Evolutionary conservation across 2,797 vertebrate species (phyloP).

Genomic region (Alectoris magna): DNA sequence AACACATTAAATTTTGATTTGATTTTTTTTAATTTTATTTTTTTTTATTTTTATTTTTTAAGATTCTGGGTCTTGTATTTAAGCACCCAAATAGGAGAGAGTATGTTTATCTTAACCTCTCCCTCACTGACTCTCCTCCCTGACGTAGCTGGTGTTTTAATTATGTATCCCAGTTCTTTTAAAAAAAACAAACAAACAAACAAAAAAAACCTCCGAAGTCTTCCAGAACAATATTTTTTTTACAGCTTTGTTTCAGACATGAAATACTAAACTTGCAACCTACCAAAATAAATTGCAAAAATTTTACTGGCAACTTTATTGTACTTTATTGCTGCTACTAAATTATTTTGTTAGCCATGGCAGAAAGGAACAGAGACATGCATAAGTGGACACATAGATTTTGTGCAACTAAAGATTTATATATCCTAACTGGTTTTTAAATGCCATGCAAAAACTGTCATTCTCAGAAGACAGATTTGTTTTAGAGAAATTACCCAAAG

Average conservation of each 20-base stretch:
- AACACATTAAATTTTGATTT: not conserved
- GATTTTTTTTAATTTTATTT: rapidly evolving
- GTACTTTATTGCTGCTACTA: not conserved
- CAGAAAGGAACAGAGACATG: not conserved
- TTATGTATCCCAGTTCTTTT: not conserved
- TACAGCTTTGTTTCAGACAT: not conserved
- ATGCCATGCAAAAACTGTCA: not conserved
- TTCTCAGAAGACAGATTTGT: not conserved
- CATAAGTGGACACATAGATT: not conserved
- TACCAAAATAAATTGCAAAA: not conserved
- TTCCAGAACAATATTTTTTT: not conserved
- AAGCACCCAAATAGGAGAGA: not conserved
- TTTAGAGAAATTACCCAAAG: not conserved
- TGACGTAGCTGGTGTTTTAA: not conserved
- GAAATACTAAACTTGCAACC: not conserved
- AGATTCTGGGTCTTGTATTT: not conserved
- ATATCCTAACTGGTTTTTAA: not conserved
- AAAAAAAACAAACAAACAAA: not conserved
- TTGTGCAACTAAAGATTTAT: not conserved
- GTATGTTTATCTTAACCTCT: not conserved
- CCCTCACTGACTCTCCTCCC: not conserved
- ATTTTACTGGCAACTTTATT: not conserved
- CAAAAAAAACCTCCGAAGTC: not conserved
- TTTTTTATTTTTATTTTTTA: not conserved
- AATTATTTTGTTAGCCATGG: not conserved